Percentiles rank a stretch among this genome's conserved stretches.
These are phyloP conservation scores for Daphoenositta chrysoptera DNA, from an alignment of 2,113 vertebrate genomes.

Conservation along the genomic window DNA sequence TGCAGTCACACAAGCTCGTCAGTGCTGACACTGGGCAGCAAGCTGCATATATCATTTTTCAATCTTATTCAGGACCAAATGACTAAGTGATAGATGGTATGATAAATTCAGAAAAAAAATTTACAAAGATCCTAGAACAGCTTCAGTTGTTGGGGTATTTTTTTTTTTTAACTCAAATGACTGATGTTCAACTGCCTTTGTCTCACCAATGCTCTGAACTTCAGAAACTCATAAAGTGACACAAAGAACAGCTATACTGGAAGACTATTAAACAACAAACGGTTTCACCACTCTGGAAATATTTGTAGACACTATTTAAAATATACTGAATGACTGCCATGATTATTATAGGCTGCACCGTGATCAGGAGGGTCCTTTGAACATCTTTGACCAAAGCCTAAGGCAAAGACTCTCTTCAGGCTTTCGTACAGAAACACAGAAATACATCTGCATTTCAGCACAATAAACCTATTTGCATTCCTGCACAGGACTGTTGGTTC, in stretches of 20 bases:
- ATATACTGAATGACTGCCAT: neutral
- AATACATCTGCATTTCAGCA: neutral
- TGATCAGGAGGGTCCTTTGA: neutral
- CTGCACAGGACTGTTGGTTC: neutral
- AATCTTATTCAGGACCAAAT: conserved; percentile 1
- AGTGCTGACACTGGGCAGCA: conserved; percentile 25
- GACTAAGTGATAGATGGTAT: neutral
- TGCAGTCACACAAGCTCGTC: conserved; percentile 31
- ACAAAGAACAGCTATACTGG: neutral
- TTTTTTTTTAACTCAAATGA: neutral
- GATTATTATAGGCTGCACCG: neutral
- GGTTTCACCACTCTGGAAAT: neutral
- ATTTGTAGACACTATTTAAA: neutral
- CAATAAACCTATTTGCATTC: neutral
- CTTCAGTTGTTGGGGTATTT: neutral
- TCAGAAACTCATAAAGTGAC: neutral
- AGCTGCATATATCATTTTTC: conserved; percentile 38
- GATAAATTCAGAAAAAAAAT: neutral
- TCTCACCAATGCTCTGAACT: neutral
- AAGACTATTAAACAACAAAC: neutral
- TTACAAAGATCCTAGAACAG: neutral
- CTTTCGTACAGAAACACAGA: neutral
- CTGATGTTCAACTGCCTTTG: neutral
- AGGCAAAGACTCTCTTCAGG: neutral
- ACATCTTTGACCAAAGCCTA: neutral